phyloP scores from a whole-genome alignment of 2,797 vertebrate genomes.

The Sebastes elongatus region DNA sequence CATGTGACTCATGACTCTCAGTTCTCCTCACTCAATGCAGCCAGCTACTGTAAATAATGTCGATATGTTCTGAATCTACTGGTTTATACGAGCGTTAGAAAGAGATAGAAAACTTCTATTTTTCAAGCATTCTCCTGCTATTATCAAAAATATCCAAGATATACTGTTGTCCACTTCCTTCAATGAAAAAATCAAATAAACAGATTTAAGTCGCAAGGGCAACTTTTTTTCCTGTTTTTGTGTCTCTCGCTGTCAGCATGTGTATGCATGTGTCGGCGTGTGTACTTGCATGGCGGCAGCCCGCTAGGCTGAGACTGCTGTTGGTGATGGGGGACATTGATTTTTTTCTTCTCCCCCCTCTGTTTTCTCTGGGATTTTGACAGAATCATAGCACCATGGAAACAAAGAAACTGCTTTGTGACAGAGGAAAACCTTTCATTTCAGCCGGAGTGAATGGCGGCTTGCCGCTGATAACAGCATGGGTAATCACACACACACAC shows the following conservation, averaged over 20 bases:
- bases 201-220: conserved; percentile 19
- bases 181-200: conserved; percentile 35
- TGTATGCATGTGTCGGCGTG: conserved; percentile 51
- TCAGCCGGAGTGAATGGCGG: conserved; percentile 73
- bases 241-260: conserved; percentile 27
- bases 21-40: conserved; percentile 12
- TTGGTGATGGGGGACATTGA: conserved; percentile 89
- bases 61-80: background rate
- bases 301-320: conserved; percentile 66
- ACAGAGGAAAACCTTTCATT: conserved; percentile 83
- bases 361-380: conserved; percentile 92
- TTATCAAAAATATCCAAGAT: conserved; percentile 19
- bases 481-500: conserved; percentile 73
- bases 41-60: conserved; percentile 10
- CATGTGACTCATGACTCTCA: background rate
- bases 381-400: conserved; percentile 96
- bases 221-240: conserved; percentile 34
- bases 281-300: conserved; percentile 58
- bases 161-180: background rate
- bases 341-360: conserved; percentile 84
- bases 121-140: conserved; percentile 5
- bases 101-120: background rate
- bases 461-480: conserved; percentile 80
- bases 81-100: background rate
- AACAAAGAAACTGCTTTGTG: conserved; percentile 88